Evolutionary conservation across 1,140 invertebrate species (phyloP).

Genomic region (Eriocheir sinensis): DNA sequence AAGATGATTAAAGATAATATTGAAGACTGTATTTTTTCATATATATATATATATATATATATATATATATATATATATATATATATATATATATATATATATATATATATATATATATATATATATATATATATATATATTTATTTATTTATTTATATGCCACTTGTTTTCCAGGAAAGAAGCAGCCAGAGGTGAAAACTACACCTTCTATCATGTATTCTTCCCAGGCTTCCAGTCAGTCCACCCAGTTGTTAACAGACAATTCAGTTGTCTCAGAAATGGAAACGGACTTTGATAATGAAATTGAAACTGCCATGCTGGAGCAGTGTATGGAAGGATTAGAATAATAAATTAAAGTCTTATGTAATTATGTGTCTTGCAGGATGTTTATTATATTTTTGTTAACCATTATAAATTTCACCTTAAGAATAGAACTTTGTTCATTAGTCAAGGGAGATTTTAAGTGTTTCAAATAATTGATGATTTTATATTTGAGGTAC

Average conservation of each 20-base stretch:
- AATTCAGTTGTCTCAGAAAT: neutral
- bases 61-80: neutral
- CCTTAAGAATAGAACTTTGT: neutral
- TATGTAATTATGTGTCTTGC: neutral
- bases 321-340: conserved; percentile 5
- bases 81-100: neutral
- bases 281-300: conserved; percentile 33
- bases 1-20: neutral
- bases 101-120: conserved; percentile 60
- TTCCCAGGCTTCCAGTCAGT: neutral
- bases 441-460: neutral
- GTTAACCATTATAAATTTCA: neutral
- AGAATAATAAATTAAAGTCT: neutral
- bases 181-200: neutral
- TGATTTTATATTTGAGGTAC: too few relatives aligned
- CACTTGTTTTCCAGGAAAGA: neutral
- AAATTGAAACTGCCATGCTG: neutral
- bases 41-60: neutral
- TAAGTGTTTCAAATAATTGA: neutral
- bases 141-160: conserved; percentile 6
- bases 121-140: conserved; percentile 40
- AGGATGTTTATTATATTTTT: neutral
- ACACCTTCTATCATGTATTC: conserved; percentile 13
- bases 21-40: neutral
- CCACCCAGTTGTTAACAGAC: neutral